A percentile compares a stretch with the other conserved stretches of the same genome.
These are phyloP conservation scores for Pentalonia nigronervosa DNA, from an alignment of 1,140 invertebrate species.

Conservation along the genomic window DNA sequence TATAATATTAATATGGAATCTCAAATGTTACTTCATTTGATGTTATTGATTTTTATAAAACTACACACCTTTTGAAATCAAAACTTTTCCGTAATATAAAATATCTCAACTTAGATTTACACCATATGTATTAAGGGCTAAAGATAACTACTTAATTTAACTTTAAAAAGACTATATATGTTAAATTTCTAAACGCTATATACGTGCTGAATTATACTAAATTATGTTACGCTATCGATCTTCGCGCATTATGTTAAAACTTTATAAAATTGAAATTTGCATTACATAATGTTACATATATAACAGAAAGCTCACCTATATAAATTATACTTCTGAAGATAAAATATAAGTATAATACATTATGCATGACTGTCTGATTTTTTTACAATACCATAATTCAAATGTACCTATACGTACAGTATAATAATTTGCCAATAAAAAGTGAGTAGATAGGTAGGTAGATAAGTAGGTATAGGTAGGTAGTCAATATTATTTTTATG, in stretches of 20 bases:
- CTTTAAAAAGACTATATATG: neutral
- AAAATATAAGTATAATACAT: neutral
- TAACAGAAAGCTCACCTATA: neutral
- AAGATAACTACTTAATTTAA: neutral
- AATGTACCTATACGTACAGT: neutral
- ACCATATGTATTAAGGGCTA: no score
- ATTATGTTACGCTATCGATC: neutral
- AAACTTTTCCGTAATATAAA: neutral
- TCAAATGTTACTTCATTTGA: neutral
- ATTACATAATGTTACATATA: no score
- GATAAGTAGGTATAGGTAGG: no score
- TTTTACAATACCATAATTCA: neutral
- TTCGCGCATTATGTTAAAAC: neutral
- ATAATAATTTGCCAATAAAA: neutral
- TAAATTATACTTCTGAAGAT: neutral
- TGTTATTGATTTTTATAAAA: neutral
- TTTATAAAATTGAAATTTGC: neutral
- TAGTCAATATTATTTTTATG: conserved; percentile 1
- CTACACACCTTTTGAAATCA: neutral
- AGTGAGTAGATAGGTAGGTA: neutral
- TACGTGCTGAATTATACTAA: neutral
- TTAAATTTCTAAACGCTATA: neutral
- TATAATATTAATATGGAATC: neutral
- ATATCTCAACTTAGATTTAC: neutral
- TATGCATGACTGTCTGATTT: neutral